Conservation (phyloP, 2,888 invertebrate genomes). For the Stenchaetothrips biformis region DNA sequence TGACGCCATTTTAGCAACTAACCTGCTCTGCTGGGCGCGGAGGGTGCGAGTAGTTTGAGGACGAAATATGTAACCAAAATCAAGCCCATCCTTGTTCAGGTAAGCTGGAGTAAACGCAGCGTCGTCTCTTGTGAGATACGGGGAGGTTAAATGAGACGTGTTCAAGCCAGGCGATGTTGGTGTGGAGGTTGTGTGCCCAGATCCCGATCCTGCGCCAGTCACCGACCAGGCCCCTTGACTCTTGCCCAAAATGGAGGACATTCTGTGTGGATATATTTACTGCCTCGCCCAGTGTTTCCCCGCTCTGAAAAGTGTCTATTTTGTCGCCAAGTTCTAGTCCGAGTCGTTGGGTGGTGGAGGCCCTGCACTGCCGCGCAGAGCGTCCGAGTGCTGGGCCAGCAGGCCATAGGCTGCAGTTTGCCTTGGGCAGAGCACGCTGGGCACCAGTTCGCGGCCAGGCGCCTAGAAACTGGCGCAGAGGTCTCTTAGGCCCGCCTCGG, state of each 20-base stretch:
- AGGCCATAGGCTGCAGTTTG: background rate
- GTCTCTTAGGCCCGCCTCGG: background rate
- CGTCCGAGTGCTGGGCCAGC: background rate
- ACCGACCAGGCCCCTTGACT: background rate
- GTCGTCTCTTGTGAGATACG: background rate
- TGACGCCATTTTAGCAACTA: slow-evolving; percentile 23
- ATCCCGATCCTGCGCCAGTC: background rate
- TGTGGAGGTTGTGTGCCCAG: background rate
- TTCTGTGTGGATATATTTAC: background rate
- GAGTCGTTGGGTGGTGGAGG: background rate
- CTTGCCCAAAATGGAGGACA: slow-evolving; percentile 16
- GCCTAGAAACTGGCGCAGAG: background rate
- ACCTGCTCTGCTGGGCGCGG: slow-evolving; percentile 16
- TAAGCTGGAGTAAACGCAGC: background rate
- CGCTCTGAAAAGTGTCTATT: background rate
- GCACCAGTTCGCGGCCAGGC: background rate
- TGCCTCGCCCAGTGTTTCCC: background rate
- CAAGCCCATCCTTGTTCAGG: background rate
- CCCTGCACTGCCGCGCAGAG: background rate
- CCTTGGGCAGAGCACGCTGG: background rate
- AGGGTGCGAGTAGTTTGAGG: background rate
- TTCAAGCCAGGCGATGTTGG: background rate
- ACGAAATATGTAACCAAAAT: slow-evolving; percentile 18
- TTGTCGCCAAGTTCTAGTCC: background rate
- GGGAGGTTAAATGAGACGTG: background rate